Evolutionary conservation across 2,797 vertebrate species (phyloP).

Genomic region (Pampus argenteus): DNA sequence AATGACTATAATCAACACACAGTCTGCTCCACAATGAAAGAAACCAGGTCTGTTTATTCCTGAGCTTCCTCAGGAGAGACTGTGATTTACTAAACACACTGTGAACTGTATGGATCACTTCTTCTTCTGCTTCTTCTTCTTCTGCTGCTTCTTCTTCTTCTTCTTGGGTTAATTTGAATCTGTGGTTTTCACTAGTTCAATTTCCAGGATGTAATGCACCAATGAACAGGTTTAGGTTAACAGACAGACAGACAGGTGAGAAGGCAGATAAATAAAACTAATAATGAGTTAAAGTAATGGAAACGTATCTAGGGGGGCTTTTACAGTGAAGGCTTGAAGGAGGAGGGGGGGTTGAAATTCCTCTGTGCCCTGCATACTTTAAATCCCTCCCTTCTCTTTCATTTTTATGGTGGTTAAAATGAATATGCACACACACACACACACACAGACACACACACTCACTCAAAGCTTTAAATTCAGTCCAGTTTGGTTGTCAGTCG

Average conservation of each 20-base stretch:
- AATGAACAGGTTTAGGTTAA: background rate
- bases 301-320: constrained; percentile 55
- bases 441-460: constrained; percentile 26
- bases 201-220: constrained; percentile 9
- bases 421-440: constrained; percentile 50
- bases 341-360: constrained; percentile 71
- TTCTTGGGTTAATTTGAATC: background rate
- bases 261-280: constrained; percentile 61
- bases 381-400: constrained; percentile 67
- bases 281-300: constrained; percentile 74
- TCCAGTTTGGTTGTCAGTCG: constrained; percentile 2
- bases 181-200: constrained; percentile 25
- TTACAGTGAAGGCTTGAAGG: constrained; percentile 61
- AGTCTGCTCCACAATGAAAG: constrained; percentile 48
- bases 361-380: constrained; percentile 74
- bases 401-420: constrained; percentile 66
- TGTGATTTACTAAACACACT: too few relatives aligned
- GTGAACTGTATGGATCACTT: too few relatives aligned
- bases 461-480: constrained; percentile 26
- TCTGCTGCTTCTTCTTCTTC: background rate
- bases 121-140: too few relatives aligned
- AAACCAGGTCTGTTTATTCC: constrained; percentile 71
- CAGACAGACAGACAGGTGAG: constrained; percentile 46
- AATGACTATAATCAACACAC: constrained; percentile 75
- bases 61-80: constrained; percentile 71